These are phyloP conservation scores for Bombus haemorrhoidalis DNA, from an alignment of 1,140 invertebrate genomes.

Conservation along the genomic window DNA sequence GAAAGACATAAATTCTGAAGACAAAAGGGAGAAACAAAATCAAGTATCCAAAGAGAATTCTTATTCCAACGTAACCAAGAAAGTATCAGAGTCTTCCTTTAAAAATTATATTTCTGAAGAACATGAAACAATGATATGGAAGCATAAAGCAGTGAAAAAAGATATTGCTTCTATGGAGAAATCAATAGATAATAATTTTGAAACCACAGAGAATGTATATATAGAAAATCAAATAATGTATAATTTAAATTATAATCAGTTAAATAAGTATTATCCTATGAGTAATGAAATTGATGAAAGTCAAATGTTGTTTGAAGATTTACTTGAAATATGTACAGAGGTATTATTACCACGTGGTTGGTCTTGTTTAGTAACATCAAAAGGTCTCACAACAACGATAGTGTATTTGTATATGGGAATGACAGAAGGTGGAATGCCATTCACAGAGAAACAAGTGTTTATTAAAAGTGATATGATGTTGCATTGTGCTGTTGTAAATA, in stretches of 20 bases:
- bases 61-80: not conserved
- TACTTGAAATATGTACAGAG: conserved; percentile 77
- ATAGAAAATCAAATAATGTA: conserved; percentile 12
- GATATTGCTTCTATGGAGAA: not conserved
- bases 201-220: not conserved
- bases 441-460: conserved; percentile 77
- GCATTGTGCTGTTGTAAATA: conserved; percentile 72
- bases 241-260: conserved; percentile 30
- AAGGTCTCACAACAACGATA: conserved; percentile 74
- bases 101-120: conserved; percentile 1
- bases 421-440: conserved; percentile 73
- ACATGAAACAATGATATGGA: not conserved
- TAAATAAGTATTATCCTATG: not conserved
- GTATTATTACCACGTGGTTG: conserved; percentile 75
- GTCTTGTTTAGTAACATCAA: conserved; percentile 75
- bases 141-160: not conserved
- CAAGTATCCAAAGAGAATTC: not conserved
- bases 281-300: conserved; percentile 9
- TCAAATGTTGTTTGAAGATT: conserved; percentile 75
- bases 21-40: not conserved
- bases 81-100: not conserved
- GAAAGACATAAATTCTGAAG: not conserved
- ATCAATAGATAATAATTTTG: not conserved
- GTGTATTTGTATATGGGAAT: conserved; percentile 74
- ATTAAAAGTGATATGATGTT: conserved; percentile 77